phyloP scores from a whole-genome alignment of 2,113 vertebrate genomes.

The Psephotus haematonotus region DNA sequence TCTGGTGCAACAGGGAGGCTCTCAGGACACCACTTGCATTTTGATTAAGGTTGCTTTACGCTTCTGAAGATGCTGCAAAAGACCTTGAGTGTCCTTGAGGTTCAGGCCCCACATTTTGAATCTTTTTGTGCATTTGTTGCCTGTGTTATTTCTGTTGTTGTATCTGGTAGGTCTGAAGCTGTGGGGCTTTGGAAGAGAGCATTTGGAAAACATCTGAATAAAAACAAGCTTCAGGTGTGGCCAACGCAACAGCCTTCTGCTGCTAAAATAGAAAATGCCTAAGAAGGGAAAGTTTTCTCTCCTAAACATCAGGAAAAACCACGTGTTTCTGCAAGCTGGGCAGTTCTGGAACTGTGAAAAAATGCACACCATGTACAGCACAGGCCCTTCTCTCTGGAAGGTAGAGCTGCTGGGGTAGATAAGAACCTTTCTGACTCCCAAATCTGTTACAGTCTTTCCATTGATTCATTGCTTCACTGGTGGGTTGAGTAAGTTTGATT shows the following conservation, averaged over 20 bases:
- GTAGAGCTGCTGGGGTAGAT: background rate
- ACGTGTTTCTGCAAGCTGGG: background rate
- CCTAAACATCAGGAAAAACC: background rate
- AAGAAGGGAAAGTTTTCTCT: background rate
- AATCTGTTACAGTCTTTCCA: background rate
- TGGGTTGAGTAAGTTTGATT: background rate
- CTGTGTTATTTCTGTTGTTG: accelerated
- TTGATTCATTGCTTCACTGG: background rate
- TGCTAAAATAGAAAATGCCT: background rate
- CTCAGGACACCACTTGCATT: accelerated
- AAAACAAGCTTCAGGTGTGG: background rate
- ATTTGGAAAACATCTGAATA: background rate
- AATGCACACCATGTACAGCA: accelerated
- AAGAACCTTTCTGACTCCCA: background rate
- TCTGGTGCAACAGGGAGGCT: background rate
- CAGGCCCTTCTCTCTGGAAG: background rate
- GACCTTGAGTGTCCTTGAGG: no score
- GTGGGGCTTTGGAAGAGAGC: background rate
- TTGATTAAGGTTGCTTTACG: background rate
- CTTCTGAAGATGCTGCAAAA: background rate
- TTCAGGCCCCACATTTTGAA: background rate
- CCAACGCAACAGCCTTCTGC: background rate
- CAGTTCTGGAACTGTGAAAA: background rate
- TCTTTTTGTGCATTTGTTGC: background rate
- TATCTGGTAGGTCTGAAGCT: background rate